phyloP scores from a whole-genome alignment of 2,888 invertebrate species.

The Pyrgus malvae region DNA sequence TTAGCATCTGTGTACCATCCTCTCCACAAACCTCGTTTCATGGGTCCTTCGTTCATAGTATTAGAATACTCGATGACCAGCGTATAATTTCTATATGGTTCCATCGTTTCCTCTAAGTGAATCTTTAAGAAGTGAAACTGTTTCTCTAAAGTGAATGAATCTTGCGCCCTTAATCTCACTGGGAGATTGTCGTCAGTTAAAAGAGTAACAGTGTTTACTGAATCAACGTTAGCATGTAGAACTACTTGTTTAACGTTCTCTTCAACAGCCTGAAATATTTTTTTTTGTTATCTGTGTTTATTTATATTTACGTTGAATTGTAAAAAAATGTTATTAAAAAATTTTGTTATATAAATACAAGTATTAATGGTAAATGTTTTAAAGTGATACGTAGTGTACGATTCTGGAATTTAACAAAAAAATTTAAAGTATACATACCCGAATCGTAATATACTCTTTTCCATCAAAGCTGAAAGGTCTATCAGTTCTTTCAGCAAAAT shows the following conservation, averaged over 20 bases:
- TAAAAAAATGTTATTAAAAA: too few species aligned
- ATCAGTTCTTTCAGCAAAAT: conserved; percentile 58
- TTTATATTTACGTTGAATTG: too few species aligned
- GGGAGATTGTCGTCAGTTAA: conserved; percentile 35
- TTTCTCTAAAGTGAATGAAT: conserved; percentile 46
- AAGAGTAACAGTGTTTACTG: conserved; percentile 47
- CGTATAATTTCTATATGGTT: conserved; percentile 54
- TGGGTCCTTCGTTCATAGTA: conserved; percentile 75
- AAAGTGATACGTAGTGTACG: too few species aligned
- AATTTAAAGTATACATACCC: conserved; percentile 46
- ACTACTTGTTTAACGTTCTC: conserved; percentile 60
- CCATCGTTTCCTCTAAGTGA: conserved; percentile 50
- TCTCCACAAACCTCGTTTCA: conserved; percentile 73
- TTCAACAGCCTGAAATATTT: conserved; percentile 50
- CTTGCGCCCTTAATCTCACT: conserved; percentile 34
- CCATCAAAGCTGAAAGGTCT: conserved; percentile 67
- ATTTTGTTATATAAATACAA: too few species aligned
- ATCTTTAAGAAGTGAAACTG: conserved; percentile 71
- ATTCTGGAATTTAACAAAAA: neutral
- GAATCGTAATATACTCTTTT: conserved; percentile 52
- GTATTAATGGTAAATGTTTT: too few species aligned
- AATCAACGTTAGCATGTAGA: conserved; percentile 74
- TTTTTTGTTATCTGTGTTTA: neutral
- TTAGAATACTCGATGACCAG: conserved; percentile 71
- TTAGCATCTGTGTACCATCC: conserved; percentile 64